These are phyloP conservation scores for Sacculina carcini DNA, from an alignment of 2,888 invertebrate genomes.

Conservation along the genomic window DNA sequence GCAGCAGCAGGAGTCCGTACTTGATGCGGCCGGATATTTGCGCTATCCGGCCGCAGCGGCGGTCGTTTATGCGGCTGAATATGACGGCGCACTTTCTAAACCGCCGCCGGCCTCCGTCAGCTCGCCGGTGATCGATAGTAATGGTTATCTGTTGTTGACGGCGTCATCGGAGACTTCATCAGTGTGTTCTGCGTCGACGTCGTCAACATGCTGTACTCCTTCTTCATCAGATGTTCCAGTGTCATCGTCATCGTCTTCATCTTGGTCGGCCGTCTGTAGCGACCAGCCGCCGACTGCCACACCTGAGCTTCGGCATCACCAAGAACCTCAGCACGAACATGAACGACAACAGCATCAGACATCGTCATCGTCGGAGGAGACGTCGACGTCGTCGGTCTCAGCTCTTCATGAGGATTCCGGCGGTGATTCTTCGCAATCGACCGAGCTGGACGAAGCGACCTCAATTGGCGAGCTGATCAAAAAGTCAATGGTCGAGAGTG, in stretches of 20 bases:
- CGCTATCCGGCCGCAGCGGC: background rate
- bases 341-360: constrained; percentile 6
- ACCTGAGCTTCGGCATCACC: no score
- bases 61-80: background rate
- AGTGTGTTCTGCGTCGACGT: no score
- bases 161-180: no score
- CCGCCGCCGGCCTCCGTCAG: background rate
- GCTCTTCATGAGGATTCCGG: constrained; percentile 8
- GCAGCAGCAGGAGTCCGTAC: background rate
- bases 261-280: no score
- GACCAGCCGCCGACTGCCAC: no score
- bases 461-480: constrained; percentile 78
- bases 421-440: no score
- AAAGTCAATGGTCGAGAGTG: constrained; percentile 73
- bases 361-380: constrained; percentile 9
- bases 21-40: background rate
- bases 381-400: constrained; percentile 10
- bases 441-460: constrained; percentile 28
- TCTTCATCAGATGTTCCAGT: no score
- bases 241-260: no score
- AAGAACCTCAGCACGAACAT: background rate
- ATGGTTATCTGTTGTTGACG: no score
- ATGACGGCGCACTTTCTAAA: background rate
- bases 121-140: no score
- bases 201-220: no score